Conservation (phyloP, 2,888 invertebrate genomes). For the Xestia ashworthii region DNA sequence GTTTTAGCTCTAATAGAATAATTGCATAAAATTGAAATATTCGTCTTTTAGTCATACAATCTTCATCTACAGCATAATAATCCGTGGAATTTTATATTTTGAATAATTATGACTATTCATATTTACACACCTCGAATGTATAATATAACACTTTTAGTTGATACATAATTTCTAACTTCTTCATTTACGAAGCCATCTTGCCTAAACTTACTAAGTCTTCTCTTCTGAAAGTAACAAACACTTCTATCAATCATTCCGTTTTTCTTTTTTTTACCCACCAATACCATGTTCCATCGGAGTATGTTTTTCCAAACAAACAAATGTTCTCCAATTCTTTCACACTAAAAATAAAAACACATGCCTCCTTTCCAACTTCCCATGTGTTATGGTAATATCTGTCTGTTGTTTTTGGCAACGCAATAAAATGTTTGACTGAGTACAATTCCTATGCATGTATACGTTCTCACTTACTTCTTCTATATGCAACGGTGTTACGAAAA, state of each 20-base stretch:
- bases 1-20: background rate
- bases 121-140: too few relatives aligned
- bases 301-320: conserved; percentile 1
- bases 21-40: background rate
- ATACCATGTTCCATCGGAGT: background rate
- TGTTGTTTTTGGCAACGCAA: conserved; percentile 32
- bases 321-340: background rate
- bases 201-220: too few relatives aligned
- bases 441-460: conserved; percentile 24
- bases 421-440: conserved; percentile 27
- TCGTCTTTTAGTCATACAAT: too few relatives aligned
- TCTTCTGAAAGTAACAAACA: background rate
- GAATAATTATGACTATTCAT: too few relatives aligned
- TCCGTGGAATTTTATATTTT: background rate
- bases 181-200: background rate
- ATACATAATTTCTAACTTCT: background rate
- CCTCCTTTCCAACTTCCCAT: background rate
- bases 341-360: background rate
- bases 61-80: background rate
- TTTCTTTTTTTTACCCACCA: background rate
- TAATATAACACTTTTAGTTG: too few relatives aligned
- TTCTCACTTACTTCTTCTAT: background rate
- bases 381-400: conserved; percentile 37
- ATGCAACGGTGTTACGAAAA: conserved; percentile 4
- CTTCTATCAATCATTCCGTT: too few relatives aligned